Base-by-base conservation (phyloP, 2,797 vertebrate genomes). In the Rhadinocentrus ornatus region DNA sequence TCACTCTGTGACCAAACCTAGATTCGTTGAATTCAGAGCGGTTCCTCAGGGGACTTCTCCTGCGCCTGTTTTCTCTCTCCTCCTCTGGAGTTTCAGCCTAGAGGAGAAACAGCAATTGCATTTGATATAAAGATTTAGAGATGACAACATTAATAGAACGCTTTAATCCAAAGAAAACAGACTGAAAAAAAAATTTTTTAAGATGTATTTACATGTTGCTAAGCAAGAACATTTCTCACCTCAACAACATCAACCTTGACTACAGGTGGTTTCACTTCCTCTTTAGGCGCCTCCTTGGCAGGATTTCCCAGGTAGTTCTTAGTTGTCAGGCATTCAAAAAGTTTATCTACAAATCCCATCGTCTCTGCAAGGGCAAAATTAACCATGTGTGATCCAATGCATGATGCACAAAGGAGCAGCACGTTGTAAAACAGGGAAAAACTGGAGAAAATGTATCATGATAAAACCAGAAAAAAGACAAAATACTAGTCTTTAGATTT, bases 341-440 rank as follows among this genome's bases (percentile, higher is more conserved):
- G 96, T 91, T 98, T 99, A 92, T 99, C 97, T 41, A 99, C 98
- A 95, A 99, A 99, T 71, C 95, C 96, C 63, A 96, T 95, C 24
- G 98, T 99, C 93, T 99, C 98, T 99, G 93, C 68, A 80, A 87
- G 83, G 48, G 93, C 6, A 59, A 63, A 20, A 71, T 8, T 1
- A 70, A 66, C 15, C 6, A n/a, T 10, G 35, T 67, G 15, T 1
- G 39, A 41, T 18, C 6, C n/a, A 46, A 46, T 46, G 20, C 3
- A 3, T 11, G 20, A 48, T 22, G 20, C 20, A 22, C 18, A 9
- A 48, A 46, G 41, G 6, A 46, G 18, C 41, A 46, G 13, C 13
- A 39, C 37, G 16, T 16, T 5, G 37, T 39, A 12, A 37, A 37
- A 44, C 16, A 46, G 18, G 7, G 20, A 46, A 48, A 48, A 48